Percentiles rank a stretch among this genome's conserved stretches.
Conservation (phyloP, 2,888 invertebrate species). For the Elysia crispata region DNA sequence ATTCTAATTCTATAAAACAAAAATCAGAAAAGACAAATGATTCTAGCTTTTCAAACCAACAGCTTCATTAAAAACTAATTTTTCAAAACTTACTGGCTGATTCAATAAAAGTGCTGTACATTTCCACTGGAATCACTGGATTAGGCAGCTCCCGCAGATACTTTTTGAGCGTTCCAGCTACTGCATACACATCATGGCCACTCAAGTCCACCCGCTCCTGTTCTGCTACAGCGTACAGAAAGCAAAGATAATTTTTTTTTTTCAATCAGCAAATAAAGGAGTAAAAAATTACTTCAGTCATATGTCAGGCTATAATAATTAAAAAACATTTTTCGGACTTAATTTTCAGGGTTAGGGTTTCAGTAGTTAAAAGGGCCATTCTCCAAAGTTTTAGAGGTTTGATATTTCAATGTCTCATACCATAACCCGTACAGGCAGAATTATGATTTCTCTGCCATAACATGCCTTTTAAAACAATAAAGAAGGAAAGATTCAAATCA, state of each 20-base stretch:
- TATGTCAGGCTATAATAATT: too few relatives aligned
- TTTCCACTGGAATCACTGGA: constrained; percentile 86
- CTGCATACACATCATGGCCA: constrained; percentile 67
- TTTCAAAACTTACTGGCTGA: constrained; percentile 75
- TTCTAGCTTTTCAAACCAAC: neutral
- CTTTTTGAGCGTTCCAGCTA: constrained; percentile 81
- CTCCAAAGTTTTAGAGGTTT: too few relatives aligned
- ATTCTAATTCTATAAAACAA: neutral
- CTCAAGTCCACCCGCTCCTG: constrained; percentile 66
- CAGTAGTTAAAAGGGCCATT: too few relatives aligned
- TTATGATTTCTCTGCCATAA: too few relatives aligned
- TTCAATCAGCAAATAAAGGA: neutral
- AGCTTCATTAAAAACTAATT: neutral
- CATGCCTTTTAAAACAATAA: too few relatives aligned
- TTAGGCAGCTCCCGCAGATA: constrained; percentile 86
- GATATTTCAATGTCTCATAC: too few relatives aligned
- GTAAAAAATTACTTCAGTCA: neutral
- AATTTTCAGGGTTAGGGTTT: too few relatives aligned
- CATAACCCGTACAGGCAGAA: too few relatives aligned
- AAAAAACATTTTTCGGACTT: too few relatives aligned
- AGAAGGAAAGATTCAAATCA: too few relatives aligned
- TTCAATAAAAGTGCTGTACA: constrained; percentile 85
- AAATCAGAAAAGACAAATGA: neutral
- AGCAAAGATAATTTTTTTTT: neutral
- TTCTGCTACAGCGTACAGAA: constrained; percentile 60